Evolutionary conservation across 2,113 vertebrate genomes (phyloP), one percentile per base, ranked within the genome.

Genomic region (Phodopus roborovskii): DNA sequence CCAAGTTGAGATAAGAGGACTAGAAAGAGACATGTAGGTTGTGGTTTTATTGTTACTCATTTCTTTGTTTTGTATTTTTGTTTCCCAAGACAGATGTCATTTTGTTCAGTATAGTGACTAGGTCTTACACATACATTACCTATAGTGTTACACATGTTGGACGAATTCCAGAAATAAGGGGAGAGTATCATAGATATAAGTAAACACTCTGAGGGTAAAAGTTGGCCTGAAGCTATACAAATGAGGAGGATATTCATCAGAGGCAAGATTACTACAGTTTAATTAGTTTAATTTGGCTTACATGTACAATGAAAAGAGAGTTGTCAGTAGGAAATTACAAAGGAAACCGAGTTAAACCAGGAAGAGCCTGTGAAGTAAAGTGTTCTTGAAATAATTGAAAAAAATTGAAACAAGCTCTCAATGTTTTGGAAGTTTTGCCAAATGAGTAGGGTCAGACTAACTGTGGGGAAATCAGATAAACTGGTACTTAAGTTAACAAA

Each of bases 401-500:
- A 42, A 88, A 75, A 45, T 39, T 70, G 26, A 91, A 96, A 10
- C 36, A 85, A 90, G 62, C 24, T 91, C 30, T 20, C 79, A 81
- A 48, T 71, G 75, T 77, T 86, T 93, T 90, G 50, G 53, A 82
- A 96, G 70, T 71, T 77, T 71, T 93, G 17, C 78, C 81, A 56
- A 75, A 77, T 68, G 30, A 88, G 48, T 19, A 42, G 9, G 17
- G 7, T 71, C 74, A 91, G 10, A 70, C 77, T 93, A 64, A 75
- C 2, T 13, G 33, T 58, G 36, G 53, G 20, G 36, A 56, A 81
- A 56, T 81, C 33, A 36, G 19, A 64, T 84, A 66, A 68, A 33
- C 48, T 78, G 45, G 48, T 53, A 53, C 75, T 33, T 58, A 12
- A 19, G 42, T 68, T 71, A 62, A 64, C 53, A 82, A 94, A 84